These are phyloP conservation scores for Turnix velox DNA, from an alignment of 2,113 vertebrate species.

Conservation along the genomic window DNA sequence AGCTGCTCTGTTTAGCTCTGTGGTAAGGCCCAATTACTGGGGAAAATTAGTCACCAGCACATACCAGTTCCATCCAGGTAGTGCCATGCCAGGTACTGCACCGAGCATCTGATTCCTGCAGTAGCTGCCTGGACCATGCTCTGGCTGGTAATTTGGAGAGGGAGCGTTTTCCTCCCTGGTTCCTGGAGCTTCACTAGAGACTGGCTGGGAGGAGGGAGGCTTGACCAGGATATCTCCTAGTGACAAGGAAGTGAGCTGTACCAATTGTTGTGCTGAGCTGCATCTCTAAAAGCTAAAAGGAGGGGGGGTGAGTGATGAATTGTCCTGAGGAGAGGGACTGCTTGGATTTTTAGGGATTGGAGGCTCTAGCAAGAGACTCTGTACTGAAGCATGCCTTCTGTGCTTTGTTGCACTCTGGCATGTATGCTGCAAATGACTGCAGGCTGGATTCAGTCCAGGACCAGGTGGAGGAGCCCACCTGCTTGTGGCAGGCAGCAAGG, in stretches of 20 bases:
- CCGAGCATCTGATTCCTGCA: accelerated
- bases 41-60: not conserved
- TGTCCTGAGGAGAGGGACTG: not conserved
- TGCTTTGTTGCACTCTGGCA: not conserved
- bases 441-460: not conserved
- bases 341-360: not conserved
- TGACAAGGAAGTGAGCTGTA: not conserved
- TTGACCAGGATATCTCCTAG: not conserved
- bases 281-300: not conserved
- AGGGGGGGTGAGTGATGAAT: not conserved
- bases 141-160: not conserved
- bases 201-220: not conserved
- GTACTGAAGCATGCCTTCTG: not conserved
- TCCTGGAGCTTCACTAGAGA: not conserved
- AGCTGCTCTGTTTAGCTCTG: not conserved
- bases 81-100: not conserved
- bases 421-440: not conserved
- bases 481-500: accelerated
- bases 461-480: not conserved
- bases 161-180: accelerated
- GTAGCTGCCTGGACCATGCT: not conserved
- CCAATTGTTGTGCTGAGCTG: not conserved
- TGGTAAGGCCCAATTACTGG: accelerated
- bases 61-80: not conserved
- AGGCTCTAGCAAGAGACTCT: not conserved